Conservation (phyloP, 2,797 vertebrate species). For the Momotus momota region DNA sequence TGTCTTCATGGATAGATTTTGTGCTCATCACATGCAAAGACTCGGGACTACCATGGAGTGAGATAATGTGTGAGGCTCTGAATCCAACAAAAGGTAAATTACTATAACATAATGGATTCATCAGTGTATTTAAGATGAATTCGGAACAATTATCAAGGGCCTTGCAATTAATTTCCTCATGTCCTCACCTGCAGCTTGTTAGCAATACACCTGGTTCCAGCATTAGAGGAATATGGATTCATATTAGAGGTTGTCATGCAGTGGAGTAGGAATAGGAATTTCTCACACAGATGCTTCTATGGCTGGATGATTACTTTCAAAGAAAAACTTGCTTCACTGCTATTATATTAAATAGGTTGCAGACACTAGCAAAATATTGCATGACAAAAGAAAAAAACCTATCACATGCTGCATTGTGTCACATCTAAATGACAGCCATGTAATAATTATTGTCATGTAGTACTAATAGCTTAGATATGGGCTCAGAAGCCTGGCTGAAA, state of each 20-base stretch:
- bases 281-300: background rate
- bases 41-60: background rate
- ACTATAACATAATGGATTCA: background rate
- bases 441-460: background rate
- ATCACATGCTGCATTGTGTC: background rate
- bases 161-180: background rate
- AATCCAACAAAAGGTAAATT: background rate
- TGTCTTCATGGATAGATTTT: background rate
- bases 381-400: background rate
- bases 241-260: background rate
- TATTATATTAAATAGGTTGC: background rate
- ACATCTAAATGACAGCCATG: background rate
- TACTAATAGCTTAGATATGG: background rate
- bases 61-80: background rate
- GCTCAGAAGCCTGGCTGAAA: background rate
- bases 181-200: conserved; percentile 28
- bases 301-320: background rate
- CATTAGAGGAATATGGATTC: background rate
- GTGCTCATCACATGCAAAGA: background rate
- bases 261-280: background rate
- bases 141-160: background rate
- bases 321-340: background rate
- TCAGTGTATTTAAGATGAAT: background rate
- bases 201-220: conserved; percentile 19
- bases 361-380: background rate